Conservation (phyloP, 2,113 vertebrate genomes). For the Actenoides lindsayi region DNA sequence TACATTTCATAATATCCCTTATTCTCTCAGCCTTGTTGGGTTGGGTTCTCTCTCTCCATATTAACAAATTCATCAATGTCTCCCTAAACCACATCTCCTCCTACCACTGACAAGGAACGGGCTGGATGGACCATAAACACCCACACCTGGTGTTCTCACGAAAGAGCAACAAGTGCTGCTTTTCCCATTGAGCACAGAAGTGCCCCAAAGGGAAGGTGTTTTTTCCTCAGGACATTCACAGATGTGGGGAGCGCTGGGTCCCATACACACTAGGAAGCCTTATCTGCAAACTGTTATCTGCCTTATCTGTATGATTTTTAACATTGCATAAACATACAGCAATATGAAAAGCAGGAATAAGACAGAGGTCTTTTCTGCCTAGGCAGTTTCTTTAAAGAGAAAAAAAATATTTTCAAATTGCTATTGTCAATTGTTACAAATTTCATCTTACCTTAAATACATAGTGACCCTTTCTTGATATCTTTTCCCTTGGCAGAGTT, state of each 20-base stretch:
- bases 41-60: neutral
- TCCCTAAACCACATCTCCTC: neutral
- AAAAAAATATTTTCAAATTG: neutral
- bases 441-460: neutral
- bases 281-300: neutral
- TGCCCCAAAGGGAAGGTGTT: neutral
- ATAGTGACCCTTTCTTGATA: neutral
- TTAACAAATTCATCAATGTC: neutral
- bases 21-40: neutral
- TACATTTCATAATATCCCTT: constrained; percentile 19
- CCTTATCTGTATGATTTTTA: neutral
- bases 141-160: fast-evolving
- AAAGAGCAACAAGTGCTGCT: neutral
- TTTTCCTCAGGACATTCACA: neutral
- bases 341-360: neutral
- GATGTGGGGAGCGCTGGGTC: neutral
- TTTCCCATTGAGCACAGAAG: neutral
- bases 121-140: neutral
- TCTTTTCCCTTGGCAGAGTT: neutral
- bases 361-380: neutral
- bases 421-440: neutral
- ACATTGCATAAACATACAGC: neutral
- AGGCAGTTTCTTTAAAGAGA: neutral
- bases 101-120: neutral
- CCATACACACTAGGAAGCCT: neutral